These are phyloP conservation scores for Sinella curviseta DNA, from an alignment of 1,140 invertebrate genomes.

Conservation along the genomic window DNA sequence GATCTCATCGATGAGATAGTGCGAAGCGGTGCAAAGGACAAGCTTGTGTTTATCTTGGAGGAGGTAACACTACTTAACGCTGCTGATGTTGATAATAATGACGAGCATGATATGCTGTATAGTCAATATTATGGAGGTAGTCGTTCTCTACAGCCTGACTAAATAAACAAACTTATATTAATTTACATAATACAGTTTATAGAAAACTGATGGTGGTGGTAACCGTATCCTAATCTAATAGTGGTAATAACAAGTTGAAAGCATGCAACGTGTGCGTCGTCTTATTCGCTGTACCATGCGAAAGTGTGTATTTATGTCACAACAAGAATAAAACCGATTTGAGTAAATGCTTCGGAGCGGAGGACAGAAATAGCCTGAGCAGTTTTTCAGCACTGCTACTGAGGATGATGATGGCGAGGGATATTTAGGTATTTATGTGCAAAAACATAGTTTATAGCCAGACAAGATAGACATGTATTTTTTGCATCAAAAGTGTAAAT, in stretches of 20 bases:
- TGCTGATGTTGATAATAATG: background rate
- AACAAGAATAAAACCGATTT: background rate
- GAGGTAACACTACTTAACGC: conserved; percentile 1
- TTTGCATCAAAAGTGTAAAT: no score
- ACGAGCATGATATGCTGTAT: background rate
- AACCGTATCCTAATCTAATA: background rate
- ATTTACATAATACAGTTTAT: no score
- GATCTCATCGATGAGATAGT: no score
- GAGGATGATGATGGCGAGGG: no score
- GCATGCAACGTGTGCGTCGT: background rate
- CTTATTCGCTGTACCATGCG: background rate
- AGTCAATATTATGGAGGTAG: no score
- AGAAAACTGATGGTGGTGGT: background rate
- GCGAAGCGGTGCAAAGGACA: no score
- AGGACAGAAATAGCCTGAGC: conserved; percentile 16
- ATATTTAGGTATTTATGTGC: no score
- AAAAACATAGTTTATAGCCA: no score
- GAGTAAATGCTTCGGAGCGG: background rate
- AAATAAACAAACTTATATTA: no score
- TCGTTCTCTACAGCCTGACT: no score
- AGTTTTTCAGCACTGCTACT: background rate
- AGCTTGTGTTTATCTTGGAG: conserved; percentile 2
- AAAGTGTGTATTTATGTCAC: background rate
- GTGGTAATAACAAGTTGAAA: background rate
- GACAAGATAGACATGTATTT: no score